phyloP scores from a whole-genome alignment of 2,888 invertebrate genomes.

The Cephus pygmeus region DNA sequence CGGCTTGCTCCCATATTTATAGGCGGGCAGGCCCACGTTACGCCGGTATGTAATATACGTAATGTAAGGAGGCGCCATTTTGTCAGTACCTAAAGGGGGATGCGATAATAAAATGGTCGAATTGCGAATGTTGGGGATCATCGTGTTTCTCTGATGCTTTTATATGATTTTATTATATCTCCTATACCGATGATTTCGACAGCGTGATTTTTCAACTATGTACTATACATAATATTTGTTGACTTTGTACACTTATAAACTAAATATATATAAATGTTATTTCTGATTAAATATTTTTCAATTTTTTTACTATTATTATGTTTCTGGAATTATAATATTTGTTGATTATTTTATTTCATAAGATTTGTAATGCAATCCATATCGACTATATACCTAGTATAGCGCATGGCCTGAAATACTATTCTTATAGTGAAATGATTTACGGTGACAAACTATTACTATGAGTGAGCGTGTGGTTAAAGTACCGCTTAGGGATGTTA shows the following conservation, averaged over 20 bases:
- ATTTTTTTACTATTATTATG: not conserved
- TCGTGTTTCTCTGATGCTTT: not conserved
- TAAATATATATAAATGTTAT: not conserved
- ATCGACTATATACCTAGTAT: not conserved
- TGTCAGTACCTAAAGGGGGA: constrained; percentile 45
- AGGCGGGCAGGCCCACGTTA: constrained; percentile 18
- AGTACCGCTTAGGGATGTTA: not conserved
- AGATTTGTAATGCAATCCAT: too few relatives aligned
- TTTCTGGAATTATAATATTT: not conserved
- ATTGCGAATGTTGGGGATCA: not conserved
- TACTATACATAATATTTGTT: not conserved
- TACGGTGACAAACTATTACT: constrained; percentile 1
- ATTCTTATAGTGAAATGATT: not conserved
- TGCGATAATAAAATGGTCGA: not conserved
- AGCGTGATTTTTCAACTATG: not conserved
- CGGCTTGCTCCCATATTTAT: constrained; percentile 57
- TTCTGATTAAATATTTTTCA: not conserved
- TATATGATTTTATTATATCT: not conserved
- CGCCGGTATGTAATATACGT: constrained; percentile 52
- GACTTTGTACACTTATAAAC: not conserved
- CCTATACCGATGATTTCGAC: not conserved
- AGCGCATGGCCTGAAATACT: not conserved
- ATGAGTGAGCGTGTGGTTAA: not conserved
- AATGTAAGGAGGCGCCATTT: constrained; percentile 61
- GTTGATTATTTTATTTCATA: not conserved